Conservation (phyloP, 1,140 invertebrate genomes). For the Triops longicaudatus region DNA sequence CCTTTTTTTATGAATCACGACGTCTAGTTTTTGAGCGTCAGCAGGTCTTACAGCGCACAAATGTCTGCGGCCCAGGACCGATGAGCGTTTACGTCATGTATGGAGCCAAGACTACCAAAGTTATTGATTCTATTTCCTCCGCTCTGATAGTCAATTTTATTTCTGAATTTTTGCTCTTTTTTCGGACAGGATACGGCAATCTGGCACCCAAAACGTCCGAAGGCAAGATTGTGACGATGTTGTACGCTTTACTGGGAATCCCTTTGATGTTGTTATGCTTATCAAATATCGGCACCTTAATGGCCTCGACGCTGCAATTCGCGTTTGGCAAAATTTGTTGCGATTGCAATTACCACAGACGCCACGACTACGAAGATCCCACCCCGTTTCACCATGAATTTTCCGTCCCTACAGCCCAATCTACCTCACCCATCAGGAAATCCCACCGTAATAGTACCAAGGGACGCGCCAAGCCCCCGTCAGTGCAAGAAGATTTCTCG, state of each 20-base stretch:
- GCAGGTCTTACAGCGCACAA: background rate
- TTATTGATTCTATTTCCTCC: background rate
- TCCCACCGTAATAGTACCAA: background rate
- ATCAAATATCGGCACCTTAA: slow-evolving; percentile 70
- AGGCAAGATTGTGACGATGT: slow-evolving; percentile 74
- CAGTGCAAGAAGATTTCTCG: slow-evolving; percentile 16
- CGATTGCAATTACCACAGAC: slow-evolving; percentile 31
- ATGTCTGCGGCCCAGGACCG: background rate
- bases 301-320: slow-evolving; percentile 62
- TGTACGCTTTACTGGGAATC: slow-evolving; percentile 74
- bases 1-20: background rate
- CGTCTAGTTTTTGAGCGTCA: background rate
- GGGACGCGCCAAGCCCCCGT: background rate
- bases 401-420: background rate
- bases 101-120: background rate
- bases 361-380: slow-evolving; percentile 5
- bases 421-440: background rate
- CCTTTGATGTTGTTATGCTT: slow-evolving; percentile 78
- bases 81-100: background rate
- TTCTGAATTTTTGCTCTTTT: slow-evolving; percentile 22
- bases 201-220: slow-evolving; percentile 62
- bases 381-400: background rate
- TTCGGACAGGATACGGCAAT: slow-evolving; percentile 61
- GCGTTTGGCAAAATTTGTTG: slow-evolving; percentile 59
- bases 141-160: background rate